Evolutionary conservation across 2,888 invertebrate genomes (phyloP).

Genomic region (Tyria jacobaeae): DNA sequence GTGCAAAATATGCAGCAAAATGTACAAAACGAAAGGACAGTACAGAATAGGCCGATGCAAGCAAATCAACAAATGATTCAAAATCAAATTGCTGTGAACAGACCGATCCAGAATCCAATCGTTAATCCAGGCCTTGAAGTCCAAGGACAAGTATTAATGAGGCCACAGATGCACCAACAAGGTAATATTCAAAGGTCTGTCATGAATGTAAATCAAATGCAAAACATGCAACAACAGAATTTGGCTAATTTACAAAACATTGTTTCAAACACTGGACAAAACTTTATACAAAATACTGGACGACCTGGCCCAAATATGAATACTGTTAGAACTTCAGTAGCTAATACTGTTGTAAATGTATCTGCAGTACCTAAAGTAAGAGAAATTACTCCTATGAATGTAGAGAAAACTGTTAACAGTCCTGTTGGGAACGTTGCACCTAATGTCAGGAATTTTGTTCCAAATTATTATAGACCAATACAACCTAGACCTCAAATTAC

Average conservation of each 20-base stretch:
- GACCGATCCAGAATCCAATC: conserved; percentile 45
- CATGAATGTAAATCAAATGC: conserved; percentile 42
- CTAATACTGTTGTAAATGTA: conserved; percentile 33
- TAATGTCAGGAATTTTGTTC: conserved; percentile 44
- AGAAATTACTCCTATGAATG: conserved; percentile 27
- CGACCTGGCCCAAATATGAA: conserved; percentile 40
- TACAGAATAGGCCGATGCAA: conserved; percentile 44
- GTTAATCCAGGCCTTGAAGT: conserved; percentile 38
- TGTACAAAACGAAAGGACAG: conserved; percentile 40
- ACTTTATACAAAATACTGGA: conserved; percentile 42
- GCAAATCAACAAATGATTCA: conserved; percentile 39
- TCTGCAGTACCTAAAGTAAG: conserved; percentile 37
- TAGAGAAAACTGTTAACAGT: conserved; percentile 26
- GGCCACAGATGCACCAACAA: conserved; percentile 49
- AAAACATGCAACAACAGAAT: conserved; percentile 41
- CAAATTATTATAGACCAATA: conserved; percentile 65
- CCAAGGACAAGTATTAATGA: conserved; percentile 45
- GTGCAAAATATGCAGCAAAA: conserved; percentile 54
- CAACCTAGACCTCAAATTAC: conserved; percentile 63
- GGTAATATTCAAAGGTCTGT: conserved; percentile 41
- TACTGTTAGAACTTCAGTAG: conserved; percentile 33
- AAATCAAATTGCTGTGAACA: conserved; percentile 34
- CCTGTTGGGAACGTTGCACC: conserved; percentile 28
- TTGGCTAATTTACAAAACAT: conserved; percentile 47
- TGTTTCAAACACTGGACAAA: conserved; percentile 45